A percentile compares a stretch with the other conserved stretches of the same genome.
These are phyloP conservation scores for Platichthys stellatus DNA, from an alignment of 2,113 vertebrate genomes.

Conservation along the genomic window DNA sequence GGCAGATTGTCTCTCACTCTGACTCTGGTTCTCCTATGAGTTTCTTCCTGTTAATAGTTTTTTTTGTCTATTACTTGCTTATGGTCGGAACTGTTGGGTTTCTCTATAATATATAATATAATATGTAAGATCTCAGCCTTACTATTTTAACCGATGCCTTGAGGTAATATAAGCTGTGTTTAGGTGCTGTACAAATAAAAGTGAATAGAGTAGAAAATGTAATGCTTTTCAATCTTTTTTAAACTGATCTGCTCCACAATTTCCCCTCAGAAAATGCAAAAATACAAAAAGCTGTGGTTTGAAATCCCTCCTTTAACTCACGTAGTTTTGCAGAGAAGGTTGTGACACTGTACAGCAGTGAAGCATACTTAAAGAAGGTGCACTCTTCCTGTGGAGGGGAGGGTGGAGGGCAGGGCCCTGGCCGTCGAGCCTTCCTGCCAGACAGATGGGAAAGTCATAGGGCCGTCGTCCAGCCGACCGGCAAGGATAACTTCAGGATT, in stretches of 20 bases:
- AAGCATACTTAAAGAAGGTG: conserved; percentile 37
- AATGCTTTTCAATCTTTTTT: neutral
- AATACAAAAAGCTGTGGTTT: neutral
- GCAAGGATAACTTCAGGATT: conserved; percentile 56
- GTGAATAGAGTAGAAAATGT: no score
- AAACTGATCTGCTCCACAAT: neutral
- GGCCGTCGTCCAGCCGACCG: conserved; percentile 44
- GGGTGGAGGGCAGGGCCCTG: conserved; percentile 33
- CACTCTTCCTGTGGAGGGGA: conserved; percentile 39
- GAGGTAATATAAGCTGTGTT: neutral
- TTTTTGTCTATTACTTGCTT: neutral
- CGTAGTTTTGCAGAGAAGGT: conserved; percentile 20
- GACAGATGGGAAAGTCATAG: conserved; percentile 74
- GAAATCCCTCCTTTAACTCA: conserved; percentile 11
- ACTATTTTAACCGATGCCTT: neutral
- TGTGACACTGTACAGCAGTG: conserved; percentile 9
- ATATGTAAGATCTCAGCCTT: neutral
- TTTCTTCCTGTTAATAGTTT: neutral
- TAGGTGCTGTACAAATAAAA: no score
- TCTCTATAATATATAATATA: neutral
- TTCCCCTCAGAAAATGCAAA: neutral
- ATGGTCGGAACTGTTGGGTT: neutral
- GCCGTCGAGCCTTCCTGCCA: conserved; percentile 37
- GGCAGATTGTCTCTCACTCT: no score
- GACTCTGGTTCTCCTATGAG: neutral